Percentiles rank a stretch among this genome's conserved stretches.
These are phyloP conservation scores for Henricia sp. DNA, from an alignment of 53 echinoderm and acorn worm species.

Conservation along the genomic window DNA sequence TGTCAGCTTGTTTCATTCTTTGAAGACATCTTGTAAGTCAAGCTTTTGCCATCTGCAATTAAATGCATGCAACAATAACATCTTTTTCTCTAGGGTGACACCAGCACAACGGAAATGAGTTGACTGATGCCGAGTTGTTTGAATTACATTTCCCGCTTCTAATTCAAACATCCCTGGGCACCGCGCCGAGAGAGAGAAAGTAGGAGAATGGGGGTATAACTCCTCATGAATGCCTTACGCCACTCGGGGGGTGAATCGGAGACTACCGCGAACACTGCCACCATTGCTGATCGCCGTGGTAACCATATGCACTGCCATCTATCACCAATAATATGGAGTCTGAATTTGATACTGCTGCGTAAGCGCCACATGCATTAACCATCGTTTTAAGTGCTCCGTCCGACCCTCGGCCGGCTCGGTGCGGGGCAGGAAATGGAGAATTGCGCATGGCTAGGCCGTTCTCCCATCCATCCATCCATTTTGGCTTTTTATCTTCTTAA, in stretches of 20 bases:
- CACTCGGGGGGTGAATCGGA: constrained; percentile 5
- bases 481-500: not conserved
- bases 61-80: constrained; percentile 50
- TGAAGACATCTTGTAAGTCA: too few relatives aligned
- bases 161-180: constrained; percentile 55
- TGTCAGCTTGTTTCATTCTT: too few relatives aligned
- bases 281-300: not conserved
- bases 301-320: constrained; percentile 9
- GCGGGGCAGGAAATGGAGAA: not conserved
- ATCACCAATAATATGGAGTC: not conserved
- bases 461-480: not conserved
- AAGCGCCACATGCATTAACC: constrained; percentile 33
- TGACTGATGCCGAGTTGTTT: constrained; percentile 26
- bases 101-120: constrained; percentile 39
- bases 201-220: not conserved
- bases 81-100: constrained; percentile 42
- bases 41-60: constrained; percentile 27
- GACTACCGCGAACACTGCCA: not conserved
- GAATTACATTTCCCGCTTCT: constrained; percentile 52
- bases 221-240: not conserved
- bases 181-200: not conserved
- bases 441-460: not conserved
- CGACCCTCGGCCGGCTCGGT: not conserved
- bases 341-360: constrained; percentile 9
- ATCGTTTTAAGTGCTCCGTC: constrained; percentile 24